Base-by-base conservation (phyloP, 2,113 vertebrate genomes). In the Lampris megalopsis region DNA sequence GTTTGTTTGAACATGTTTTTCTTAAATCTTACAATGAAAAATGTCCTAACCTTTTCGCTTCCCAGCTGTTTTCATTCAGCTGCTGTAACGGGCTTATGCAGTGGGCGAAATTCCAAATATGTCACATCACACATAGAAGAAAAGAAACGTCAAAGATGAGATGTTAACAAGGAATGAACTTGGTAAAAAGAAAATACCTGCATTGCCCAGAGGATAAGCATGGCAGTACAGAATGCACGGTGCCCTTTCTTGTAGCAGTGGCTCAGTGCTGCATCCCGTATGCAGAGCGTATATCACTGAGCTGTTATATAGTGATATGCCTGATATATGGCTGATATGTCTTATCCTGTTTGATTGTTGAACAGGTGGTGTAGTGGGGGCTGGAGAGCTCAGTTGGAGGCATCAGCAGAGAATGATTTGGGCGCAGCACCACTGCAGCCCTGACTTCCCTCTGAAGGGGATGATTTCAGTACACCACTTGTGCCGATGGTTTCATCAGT, bases 401-500 rank as follows among this genome's bases (percentile, higher is more conserved):
- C 83, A 81, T 89, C 81, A 83, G 76, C 75, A 42, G 73, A 65
- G 80, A 87, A 73, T 76, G 78, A 81, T 89, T 80, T 86, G 78
- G 81, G 84, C 83, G 85, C 90, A 87, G 85, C 78, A n/a, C 66
- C 75, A 71, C 89, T 73, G 79, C 90, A 88, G 87, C 80, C 75
- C 82, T 82, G 79, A 89, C 81, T 85, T 87, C 86, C 75, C 87
- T 82, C 78, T 81, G 84, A 83, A 65, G 72, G 68, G 81, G 78
- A 79, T 54, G 73, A 69, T 60, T 85, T 70, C 69, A 78, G 83
- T 75, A 79, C 73, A 87, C 70, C 56, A 24, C 75, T 45, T 38
- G 82, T 90, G 89, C 91, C 88, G 90, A 85, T 56, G 37, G 80
- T 90, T 91, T 85, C 71, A 90, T 93, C 92, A 92, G 88, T 84